Percentiles rank a stretch among this genome's conserved stretches.
These are phyloP conservation scores for Myotis daubentonii DNA, from an alignment of 2,797 vertebrate species.

Conservation along the genomic window DNA sequence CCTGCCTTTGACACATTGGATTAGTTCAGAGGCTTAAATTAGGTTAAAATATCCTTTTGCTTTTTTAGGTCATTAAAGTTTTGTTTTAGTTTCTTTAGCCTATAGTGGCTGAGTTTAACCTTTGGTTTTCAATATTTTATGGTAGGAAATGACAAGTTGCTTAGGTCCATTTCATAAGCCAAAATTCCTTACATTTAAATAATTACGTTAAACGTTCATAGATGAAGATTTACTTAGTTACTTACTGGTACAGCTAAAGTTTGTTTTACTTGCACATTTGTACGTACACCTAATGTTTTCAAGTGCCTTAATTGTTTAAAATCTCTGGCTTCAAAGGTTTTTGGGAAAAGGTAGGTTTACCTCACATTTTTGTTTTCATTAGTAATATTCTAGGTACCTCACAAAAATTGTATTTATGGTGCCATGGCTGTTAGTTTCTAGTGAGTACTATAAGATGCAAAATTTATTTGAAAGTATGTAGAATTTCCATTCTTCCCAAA, in stretches of 20 bases:
- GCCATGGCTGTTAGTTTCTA: slow-evolving; percentile 70
- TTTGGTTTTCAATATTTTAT: slow-evolving; percentile 61
- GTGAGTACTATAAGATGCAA: slow-evolving; percentile 54
- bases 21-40: slow-evolving; percentile 62
- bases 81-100: slow-evolving; percentile 52
- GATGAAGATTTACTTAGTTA: slow-evolving; percentile 70
- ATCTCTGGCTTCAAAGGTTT: slow-evolving; percentile 82
- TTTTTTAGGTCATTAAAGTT: slow-evolving; percentile 37
- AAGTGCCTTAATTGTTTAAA: slow-evolving; percentile 88
- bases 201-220: slow-evolving; percentile 63
- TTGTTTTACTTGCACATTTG: slow-evolving; percentile 78
- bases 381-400: slow-evolving; percentile 80
- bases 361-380: slow-evolving; percentile 80
- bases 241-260: slow-evolving; percentile 72
- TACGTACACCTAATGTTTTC: slow-evolving; percentile 79
- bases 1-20: slow-evolving; percentile 51
- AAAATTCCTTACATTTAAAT: slow-evolving; percentile 57
- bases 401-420: slow-evolving; percentile 76
- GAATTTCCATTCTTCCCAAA: slow-evolving; percentile 55
- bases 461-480: slow-evolving; percentile 51
- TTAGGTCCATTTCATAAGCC: slow-evolving; percentile 58
- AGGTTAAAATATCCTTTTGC: slow-evolving; percentile 47
- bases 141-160: slow-evolving; percentile 5
- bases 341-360: slow-evolving; percentile 77
- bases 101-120: slow-evolving; percentile 7